Evolutionary conservation across 2,888 invertebrate genomes (phyloP).

Genomic region (Lysandra coridon): DNA sequence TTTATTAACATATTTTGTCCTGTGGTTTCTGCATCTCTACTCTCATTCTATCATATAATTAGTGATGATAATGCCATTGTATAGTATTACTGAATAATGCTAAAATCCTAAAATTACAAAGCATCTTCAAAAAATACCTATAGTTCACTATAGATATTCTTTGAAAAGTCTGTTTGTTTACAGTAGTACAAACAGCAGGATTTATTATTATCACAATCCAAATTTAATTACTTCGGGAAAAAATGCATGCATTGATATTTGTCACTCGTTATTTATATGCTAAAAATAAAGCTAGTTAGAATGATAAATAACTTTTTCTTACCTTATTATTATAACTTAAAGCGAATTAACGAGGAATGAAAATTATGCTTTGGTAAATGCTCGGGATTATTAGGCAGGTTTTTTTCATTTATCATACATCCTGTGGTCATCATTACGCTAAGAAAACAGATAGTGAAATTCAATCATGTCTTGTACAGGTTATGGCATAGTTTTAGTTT

Average conservation of each 20-base stretch:
- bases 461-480: background rate
- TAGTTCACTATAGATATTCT: too few relatives aligned
- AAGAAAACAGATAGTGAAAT: constrained; percentile 5
- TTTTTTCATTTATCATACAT: constrained; percentile 2
- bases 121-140: background rate
- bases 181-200: background rate
- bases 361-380: constrained; percentile 14
- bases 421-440: constrained; percentile 2
- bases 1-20: too few relatives aligned
- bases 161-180: background rate
- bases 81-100: too few relatives aligned
- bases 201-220: background rate
- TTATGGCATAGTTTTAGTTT: background rate
- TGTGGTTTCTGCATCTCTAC: too few relatives aligned
- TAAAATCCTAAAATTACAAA: background rate
- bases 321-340: background rate
- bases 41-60: too few relatives aligned
- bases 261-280: background rate
- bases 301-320: background rate
- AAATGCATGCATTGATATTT: background rate
- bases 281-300: background rate
- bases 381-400: constrained; percentile 17
- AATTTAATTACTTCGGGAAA: background rate
- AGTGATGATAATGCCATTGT: too few relatives aligned
- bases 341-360: background rate